These are phyloP conservation scores for Lordiphosa andalusiaca DNA, from an alignment of 2,888 invertebrate species.

Conservation along the genomic window DNA sequence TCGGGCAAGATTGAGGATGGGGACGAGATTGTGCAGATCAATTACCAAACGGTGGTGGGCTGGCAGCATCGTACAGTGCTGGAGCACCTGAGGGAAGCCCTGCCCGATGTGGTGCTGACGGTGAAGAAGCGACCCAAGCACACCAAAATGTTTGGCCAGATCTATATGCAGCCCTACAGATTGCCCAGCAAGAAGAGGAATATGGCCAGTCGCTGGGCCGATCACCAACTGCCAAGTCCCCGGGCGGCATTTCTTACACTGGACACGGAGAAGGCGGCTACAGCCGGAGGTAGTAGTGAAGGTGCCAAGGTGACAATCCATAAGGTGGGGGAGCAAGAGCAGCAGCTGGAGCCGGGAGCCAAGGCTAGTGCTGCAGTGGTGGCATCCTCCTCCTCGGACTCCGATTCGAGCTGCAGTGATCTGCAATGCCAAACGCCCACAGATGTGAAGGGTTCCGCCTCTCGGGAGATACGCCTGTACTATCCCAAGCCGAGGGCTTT, in stretches of 20 bases:
- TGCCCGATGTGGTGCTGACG: constrained; percentile 90
- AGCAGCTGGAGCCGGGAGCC: constrained; percentile 21
- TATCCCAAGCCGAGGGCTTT: constrained; percentile 88
- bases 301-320: too few species aligned
- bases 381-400: constrained; percentile 67
- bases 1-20: constrained; percentile 96
- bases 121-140: constrained; percentile 91
- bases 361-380: constrained; percentile 48
- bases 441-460: constrained; percentile 71
- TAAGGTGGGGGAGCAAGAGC: constrained; percentile 1
- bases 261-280: constrained; percentile 46
- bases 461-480: constrained; percentile 83
- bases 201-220: constrained; percentile 84
- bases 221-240: constrained; percentile 86
- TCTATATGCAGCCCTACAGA: constrained; percentile 85
- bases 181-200: constrained; percentile 87
- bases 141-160: constrained; percentile 88
- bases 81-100: constrained; percentile 87
- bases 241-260: constrained; percentile 83
- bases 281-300: constrained; percentile 8
- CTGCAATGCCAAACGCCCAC: constrained; percentile 81
- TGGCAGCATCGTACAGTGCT: constrained; percentile 91
- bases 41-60: constrained; percentile 88
- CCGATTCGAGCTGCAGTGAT: constrained; percentile 83
- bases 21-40: constrained; percentile 96